Conservation (phyloP, 1,140 invertebrate species). For the Drosophila obscura region DNA sequence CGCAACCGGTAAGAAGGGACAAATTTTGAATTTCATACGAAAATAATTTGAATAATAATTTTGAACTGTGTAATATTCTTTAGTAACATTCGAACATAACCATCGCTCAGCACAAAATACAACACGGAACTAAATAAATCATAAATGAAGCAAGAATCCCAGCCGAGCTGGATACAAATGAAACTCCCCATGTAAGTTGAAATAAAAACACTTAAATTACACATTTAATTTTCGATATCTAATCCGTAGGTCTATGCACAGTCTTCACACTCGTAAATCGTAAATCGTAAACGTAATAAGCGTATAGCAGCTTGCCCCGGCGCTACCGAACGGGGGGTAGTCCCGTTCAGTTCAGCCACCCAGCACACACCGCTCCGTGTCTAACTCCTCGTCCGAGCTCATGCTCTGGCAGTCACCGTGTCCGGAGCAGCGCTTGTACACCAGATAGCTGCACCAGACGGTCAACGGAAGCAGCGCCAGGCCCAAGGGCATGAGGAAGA, state of each 20-base stretch:
- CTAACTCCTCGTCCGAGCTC: conserved; percentile 69
- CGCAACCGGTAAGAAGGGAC: conserved; percentile 33
- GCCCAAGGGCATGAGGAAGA: conserved; percentile 78
- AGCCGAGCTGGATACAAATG: not conserved
- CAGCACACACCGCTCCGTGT: conserved; percentile 69
- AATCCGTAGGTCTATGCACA: conserved; percentile 38
- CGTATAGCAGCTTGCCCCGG: conserved; percentile 18
- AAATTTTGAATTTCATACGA: conserved; percentile 65
- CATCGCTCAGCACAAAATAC: conserved; percentile 13
- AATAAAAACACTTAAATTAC: not conserved
- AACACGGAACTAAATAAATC: not conserved
- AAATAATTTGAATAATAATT: conserved; percentile 40
- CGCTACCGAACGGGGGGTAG: not conserved
- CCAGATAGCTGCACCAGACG: conserved; percentile 69
- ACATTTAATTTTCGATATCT: not conserved
- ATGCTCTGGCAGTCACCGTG: conserved; percentile 62
- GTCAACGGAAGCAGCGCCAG: conserved; percentile 67
- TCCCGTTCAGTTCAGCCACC: conserved; percentile 46
- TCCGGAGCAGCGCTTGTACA: conserved; percentile 57
- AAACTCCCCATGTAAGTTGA: not conserved
- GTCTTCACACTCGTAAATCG: conserved; percentile 49
- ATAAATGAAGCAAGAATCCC: not conserved
- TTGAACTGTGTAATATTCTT: conserved; percentile 28
- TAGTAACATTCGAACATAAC: conserved; percentile 20
- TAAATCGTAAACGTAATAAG: conserved; percentile 42